Conservation (phyloP, 2,113 vertebrate species). For the Hipposideros armiger region DNA sequence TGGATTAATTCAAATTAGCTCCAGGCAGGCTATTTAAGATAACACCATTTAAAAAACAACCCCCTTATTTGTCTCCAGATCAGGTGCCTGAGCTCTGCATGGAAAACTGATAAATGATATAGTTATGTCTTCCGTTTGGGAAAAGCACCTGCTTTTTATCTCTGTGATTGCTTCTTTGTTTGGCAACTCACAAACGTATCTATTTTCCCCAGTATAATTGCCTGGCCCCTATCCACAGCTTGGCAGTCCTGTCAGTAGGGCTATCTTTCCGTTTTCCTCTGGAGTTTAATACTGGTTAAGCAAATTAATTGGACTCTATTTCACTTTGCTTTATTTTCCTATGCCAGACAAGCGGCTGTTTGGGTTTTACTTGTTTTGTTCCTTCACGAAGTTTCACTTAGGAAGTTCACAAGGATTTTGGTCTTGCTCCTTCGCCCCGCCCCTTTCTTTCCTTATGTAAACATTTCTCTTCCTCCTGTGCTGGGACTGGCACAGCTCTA, state of each 20-base stretch:
- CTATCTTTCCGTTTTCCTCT: slow-evolving; percentile 56
- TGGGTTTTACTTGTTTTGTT: not conserved
- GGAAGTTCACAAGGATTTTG: not conserved
- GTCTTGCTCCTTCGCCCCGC: not conserved
- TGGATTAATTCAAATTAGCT: slow-evolving; percentile 65
- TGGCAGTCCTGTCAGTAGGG: not conserved
- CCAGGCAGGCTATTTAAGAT: slow-evolving; percentile 18
- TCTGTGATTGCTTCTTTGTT: slow-evolving; percentile 77
- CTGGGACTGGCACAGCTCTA: not conserved
- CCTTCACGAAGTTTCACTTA: not conserved
- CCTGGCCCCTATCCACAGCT: slow-evolving; percentile 10
- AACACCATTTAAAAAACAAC: slow-evolving; percentile 36
- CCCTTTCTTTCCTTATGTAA: not conserved
- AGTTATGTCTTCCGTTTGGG: slow-evolving; percentile 45
- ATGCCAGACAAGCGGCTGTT: not conserved
- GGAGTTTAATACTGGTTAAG: slow-evolving; percentile 71
- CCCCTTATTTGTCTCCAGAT: slow-evolving; percentile 64
- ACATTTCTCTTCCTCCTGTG: not conserved
- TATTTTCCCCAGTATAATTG: slow-evolving; percentile 74
- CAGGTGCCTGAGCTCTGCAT: slow-evolving; percentile 37
- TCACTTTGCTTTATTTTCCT: slow-evolving; percentile 51
- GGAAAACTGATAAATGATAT: slow-evolving; percentile 63
- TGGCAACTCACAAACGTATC: slow-evolving; percentile 65
- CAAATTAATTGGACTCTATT: slow-evolving; percentile 70
- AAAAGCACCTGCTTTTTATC: slow-evolving; percentile 67